These are phyloP conservation scores for Cyprinus carpio DNA, from an alignment of 2,113 vertebrate genomes.

Conservation along the genomic window DNA sequence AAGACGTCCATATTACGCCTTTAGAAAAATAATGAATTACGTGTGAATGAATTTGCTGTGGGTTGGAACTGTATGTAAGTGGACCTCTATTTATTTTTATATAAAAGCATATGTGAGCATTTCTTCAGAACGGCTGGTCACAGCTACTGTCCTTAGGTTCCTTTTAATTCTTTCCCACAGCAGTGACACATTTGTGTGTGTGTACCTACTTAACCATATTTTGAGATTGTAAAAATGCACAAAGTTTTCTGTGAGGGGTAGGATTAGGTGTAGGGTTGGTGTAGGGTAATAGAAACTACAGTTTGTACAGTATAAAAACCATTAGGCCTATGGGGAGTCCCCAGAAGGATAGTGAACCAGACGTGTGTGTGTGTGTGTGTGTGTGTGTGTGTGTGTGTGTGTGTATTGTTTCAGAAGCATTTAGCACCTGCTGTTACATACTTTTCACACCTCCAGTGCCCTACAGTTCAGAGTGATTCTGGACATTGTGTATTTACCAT, in stretches of 20 bases:
- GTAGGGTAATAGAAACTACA: too few relatives aligned
- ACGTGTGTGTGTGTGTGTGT: too few relatives aligned
- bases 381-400: too few relatives aligned
- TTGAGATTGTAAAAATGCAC: too few relatives aligned
- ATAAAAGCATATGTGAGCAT: neutral
- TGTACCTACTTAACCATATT: too few relatives aligned
- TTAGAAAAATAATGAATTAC: neutral
- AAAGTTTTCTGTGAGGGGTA: too few relatives aligned
- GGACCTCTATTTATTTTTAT: neutral
- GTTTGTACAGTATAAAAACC: too few relatives aligned
- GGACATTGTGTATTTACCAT: neutral
- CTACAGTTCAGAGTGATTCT: neutral
- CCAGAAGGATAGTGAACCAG: too few relatives aligned
- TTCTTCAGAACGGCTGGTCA: neutral
- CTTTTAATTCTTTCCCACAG: neutral
- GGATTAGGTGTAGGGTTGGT: too few relatives aligned
- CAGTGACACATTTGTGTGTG: neutral
- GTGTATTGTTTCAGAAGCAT: neutral
- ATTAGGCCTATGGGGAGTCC: too few relatives aligned
- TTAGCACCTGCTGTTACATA: constrained; percentile 32
- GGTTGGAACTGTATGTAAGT: neutral
- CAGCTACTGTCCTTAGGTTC: neutral
- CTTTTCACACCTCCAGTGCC: constrained; percentile 25
- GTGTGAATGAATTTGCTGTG: neutral
- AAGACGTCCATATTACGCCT: too few relatives aligned